Evolutionary conservation across 1,140 invertebrate genomes (phyloP).

Genomic region (Megalonaias nervosa): DNA sequence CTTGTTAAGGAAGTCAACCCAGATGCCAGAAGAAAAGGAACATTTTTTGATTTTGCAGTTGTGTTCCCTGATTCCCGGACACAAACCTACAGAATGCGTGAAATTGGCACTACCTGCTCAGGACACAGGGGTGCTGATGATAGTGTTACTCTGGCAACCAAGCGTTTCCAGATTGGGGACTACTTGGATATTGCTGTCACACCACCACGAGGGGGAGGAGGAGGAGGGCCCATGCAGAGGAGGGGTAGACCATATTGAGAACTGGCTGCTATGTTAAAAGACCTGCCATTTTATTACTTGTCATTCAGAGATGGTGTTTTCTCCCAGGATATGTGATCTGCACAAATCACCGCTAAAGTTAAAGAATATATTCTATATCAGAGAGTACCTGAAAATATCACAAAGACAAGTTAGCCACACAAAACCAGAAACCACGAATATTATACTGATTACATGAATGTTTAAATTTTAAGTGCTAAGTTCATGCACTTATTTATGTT

Average conservation of each 20-base stretch:
- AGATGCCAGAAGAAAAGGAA: constrained; percentile 94
- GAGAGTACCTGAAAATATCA: too few species aligned
- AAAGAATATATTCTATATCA: too few species aligned
- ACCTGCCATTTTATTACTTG: too few species aligned
- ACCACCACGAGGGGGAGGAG: constrained; percentile 76
- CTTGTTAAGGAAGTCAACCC: constrained; percentile 98
- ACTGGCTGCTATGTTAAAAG: too few species aligned
- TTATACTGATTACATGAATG: too few species aligned
- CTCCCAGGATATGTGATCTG: too few species aligned
- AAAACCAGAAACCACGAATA: too few species aligned
- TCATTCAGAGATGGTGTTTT: too few species aligned
- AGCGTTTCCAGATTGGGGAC: constrained; percentile 80
- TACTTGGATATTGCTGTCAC: constrained; percentile 98
- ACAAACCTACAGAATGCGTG: constrained; percentile 88
- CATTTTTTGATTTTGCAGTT: constrained; percentile 98
- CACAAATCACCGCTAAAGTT: too few species aligned
- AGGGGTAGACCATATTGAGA: constrained; percentile 46
- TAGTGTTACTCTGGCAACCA: constrained; percentile 69
- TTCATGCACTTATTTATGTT: too few species aligned
- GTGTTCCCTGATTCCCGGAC: constrained; percentile 90
- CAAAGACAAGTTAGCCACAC: too few species aligned
- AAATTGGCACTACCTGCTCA: constrained; percentile 94
- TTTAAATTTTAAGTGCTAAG: too few species aligned
- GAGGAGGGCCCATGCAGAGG: constrained; percentile 28
- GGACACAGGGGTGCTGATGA: constrained; percentile 85